Evolutionary conservation across 2,888 invertebrate species (phyloP), one percentile per base, ranked within the genome.

Genomic region (Campoletis raptor): DNA sequence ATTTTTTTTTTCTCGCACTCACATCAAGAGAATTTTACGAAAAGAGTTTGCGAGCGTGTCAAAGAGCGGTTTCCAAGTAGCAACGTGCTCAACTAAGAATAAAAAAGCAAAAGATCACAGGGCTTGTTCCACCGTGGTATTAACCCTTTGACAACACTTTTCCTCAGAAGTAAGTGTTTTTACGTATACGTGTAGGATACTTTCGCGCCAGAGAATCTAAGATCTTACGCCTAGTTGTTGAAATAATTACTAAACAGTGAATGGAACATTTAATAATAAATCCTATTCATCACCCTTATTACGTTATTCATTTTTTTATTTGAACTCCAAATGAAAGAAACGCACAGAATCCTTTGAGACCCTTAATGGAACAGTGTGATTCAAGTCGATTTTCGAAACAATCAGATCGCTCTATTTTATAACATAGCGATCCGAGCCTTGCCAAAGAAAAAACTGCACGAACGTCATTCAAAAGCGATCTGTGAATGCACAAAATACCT

Each of bases 61-160:
- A 67, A 54, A 66, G 74, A 81, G 81, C 40, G 37, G 66, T 74
- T 74, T 74, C 76, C n/a, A 7, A 54, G 76, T 54, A 36, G 74
- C 45, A 36, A 54, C 15, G 52, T 30, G 61, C 54, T 30, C 54
- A 6, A 36, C 21, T 7, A 8, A 48, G 36, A 69, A 21, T 69
- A 66, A 81, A 40, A 81, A 69, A 67, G 45, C 70, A 66, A 52
- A 79, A 69, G 69, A 70, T 79, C 70, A 79, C 57, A 79, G 45
- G n/a, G 24, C 57, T 79, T 57, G 69, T 79, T 67, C 70, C 10
- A 30, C 24, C 7, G 54, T 30, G 12, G 54, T 36, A 69, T 79
- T 54, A 79, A 79, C 79, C 79, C 79, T 79, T 69, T 79, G 79
- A 57, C 37, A 57, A 54, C 9, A 79, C 79, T 57, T 70, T 40